Evolutionary conservation across 1,140 invertebrate species (phyloP).

Genomic region (Hylyphantes graminicola): DNA sequence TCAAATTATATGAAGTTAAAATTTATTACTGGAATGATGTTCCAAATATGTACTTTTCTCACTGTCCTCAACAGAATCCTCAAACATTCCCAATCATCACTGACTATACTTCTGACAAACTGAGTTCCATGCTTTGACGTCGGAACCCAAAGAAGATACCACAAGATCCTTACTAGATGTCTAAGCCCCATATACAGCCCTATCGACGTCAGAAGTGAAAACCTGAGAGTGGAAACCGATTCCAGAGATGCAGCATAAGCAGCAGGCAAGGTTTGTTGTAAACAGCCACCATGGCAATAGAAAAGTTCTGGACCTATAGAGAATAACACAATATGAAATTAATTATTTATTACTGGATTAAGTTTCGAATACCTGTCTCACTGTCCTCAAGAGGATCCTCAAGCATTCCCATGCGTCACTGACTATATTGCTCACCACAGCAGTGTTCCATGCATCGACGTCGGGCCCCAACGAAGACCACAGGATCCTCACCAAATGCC

Average conservation of each 20-base stretch:
- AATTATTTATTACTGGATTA: not conserved
- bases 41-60: constrained; percentile 1
- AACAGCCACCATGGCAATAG: constrained; percentile 10
- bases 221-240: not conserved
- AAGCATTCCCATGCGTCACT: constrained; percentile 16
- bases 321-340: not conserved
- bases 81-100: constrained; percentile 18
- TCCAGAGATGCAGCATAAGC: not conserved
- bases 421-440: constrained; percentile 1
- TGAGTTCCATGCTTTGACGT: not conserved
- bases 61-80: constrained; percentile 20
- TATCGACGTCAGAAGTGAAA: not conserved
- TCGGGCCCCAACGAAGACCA: constrained; percentile 10
- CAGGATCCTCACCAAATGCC: constrained; percentile 20
- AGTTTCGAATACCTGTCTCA: not conserved
- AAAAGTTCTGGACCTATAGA: not conserved
- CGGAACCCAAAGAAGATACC: constrained; percentile 7
- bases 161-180: constrained; percentile 18
- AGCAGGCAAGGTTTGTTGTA: constrained; percentile 26
- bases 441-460: not conserved
- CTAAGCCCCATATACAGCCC: not conserved
- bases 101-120: not conserved
- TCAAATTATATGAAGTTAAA: not conserved
- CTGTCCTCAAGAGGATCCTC: constrained; percentile 12
- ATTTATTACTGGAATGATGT: not conserved